Evolutionary conservation across 2,113 vertebrate species (phyloP).

Genomic region (Mormoops blainvillei): DNA sequence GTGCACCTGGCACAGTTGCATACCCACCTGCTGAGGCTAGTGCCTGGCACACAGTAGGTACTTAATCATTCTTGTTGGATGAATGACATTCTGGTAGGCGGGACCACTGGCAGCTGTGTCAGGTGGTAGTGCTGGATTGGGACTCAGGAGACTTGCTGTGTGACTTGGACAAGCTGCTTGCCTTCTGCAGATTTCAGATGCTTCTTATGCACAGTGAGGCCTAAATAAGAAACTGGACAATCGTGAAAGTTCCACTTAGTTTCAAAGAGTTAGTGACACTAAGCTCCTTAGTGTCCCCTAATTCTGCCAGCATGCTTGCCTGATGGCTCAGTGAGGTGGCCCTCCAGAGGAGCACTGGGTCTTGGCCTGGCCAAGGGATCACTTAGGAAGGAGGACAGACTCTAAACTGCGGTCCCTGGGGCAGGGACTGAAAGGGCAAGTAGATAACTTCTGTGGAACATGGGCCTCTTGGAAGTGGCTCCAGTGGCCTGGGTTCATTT

Average conservation of each 20-base stretch:
- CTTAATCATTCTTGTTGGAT: background rate
- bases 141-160: background rate
- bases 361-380: background rate
- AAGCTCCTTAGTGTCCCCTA: background rate
- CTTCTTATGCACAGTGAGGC: background rate
- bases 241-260: background rate
- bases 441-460: background rate
- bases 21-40: accelerated
- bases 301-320: background rate
- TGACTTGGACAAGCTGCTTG: background rate
- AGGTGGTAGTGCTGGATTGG: background rate
- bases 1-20: background rate
- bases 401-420: background rate
- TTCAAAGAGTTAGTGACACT: background rate
- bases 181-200: background rate
- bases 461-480: background rate
- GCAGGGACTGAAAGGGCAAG: background rate
- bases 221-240: background rate
- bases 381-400: background rate
- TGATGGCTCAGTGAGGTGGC: background rate
- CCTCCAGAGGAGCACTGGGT: background rate
- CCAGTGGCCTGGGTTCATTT: background rate
- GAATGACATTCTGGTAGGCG: background rate
- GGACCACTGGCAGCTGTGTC: background rate
- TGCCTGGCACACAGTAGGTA: accelerated